Conservation (phyloP, 2,888 invertebrate genomes). For the Flabesymbios commensalis region DNA sequence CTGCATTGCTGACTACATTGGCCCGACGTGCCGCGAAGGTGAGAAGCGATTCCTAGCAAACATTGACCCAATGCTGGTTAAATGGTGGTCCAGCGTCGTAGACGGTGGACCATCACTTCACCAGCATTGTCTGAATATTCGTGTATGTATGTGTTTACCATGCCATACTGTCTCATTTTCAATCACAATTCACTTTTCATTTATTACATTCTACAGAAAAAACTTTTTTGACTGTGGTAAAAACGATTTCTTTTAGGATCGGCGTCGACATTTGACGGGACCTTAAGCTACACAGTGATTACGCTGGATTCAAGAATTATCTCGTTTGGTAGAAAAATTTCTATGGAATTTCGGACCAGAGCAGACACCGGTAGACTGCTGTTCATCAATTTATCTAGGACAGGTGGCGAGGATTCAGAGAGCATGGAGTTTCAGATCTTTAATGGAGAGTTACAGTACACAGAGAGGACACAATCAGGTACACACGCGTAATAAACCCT, state of each 20-base stretch:
- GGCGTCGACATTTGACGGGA: conserved; percentile 45
- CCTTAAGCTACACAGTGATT: conserved; percentile 37
- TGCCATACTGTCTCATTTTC: too few species aligned
- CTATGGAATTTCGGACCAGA: conserved; percentile 47
- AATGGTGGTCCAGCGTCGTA: too few species aligned
- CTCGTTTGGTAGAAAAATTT: conserved; percentile 45
- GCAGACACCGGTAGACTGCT: conserved; percentile 41
- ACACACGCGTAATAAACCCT: too few species aligned
- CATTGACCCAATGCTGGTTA: too few species aligned
- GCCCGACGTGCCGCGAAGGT: conserved; percentile 45
- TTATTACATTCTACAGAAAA: too few species aligned
- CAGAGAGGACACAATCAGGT: conserved; percentile 7
- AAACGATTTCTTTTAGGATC: too few species aligned
- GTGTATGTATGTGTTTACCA: too few species aligned
- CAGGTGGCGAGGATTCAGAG: conserved; percentile 15
- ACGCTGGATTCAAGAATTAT: conserved; percentile 39
- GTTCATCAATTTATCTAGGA: conserved; percentile 40
- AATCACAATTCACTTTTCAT: too few species aligned
- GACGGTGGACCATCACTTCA: too few species aligned
- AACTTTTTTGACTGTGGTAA: too few species aligned
- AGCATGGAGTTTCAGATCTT: conserved; percentile 46
- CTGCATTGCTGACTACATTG: conserved; percentile 41
- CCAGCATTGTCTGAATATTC: too few species aligned
- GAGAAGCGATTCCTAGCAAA: conserved; percentile 1
- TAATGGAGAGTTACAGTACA: conserved; percentile 38